A percentile compares a stretch with the other conserved stretches of the same genome.
Conservation (phyloP, 2,888 invertebrate species). For the Diplolepis rosae region DNA sequence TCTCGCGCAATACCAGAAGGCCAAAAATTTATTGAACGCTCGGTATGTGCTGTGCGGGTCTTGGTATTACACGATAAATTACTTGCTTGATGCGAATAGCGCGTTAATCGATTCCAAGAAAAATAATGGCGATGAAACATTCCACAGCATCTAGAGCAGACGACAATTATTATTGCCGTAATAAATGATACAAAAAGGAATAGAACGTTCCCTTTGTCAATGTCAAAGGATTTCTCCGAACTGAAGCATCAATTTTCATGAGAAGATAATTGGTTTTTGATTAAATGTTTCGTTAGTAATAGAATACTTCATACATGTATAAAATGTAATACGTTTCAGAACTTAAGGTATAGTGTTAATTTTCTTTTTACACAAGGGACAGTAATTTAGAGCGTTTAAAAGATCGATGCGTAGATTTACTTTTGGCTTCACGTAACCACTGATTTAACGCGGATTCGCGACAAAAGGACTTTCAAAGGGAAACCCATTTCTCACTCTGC, state of each 20-base stretch:
- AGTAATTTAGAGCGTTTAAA: not conserved
- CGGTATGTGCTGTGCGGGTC: not conserved
- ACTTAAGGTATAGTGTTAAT: not conserved
- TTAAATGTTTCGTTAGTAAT: not conserved
- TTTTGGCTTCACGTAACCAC: slow-evolving; percentile 9
- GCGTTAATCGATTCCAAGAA: slow-evolving; percentile 22
- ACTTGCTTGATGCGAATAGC: slow-evolving; percentile 9
- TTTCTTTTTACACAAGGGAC: not conserved
- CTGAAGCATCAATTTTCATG: not conserved
- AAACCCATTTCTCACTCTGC: slow-evolving; percentile 27
- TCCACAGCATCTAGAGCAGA: not conserved
- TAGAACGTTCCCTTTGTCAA: not conserved
- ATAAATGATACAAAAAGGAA: not conserved
- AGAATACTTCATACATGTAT: too few relatives aligned
- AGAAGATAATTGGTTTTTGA: not conserved
- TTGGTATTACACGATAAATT: slow-evolving; percentile 26
- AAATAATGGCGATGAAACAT: slow-evolving; percentile 16
- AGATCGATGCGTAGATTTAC: slow-evolving; percentile 1
- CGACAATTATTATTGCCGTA: slow-evolving; percentile 2
- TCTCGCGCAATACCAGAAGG: slow-evolving; percentile 2
- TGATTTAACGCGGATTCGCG: slow-evolving; percentile 16
- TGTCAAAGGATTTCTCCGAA: not conserved
- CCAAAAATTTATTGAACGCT: slow-evolving; percentile 11
- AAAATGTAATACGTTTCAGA: not conserved
- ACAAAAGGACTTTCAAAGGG: slow-evolving; percentile 28